These are phyloP conservation scores for Acanthornis magna DNA, from an alignment of 2,797 vertebrate genomes.

Conservation along the genomic window DNA sequence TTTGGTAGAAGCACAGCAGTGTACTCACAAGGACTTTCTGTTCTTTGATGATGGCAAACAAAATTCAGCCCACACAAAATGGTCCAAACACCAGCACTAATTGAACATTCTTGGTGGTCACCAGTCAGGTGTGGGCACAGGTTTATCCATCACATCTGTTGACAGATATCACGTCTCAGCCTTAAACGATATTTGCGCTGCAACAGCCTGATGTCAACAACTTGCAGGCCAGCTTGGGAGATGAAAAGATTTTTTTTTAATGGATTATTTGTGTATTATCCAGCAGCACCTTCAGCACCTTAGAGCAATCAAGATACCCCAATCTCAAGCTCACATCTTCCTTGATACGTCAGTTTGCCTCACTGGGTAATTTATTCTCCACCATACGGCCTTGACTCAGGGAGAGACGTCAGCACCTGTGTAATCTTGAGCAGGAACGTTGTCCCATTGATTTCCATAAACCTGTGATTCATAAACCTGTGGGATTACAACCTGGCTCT, in stretches of 20 bases:
- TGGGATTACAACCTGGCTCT: background rate
- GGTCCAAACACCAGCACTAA: background rate
- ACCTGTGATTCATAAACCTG: background rate
- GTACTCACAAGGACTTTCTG: background rate
- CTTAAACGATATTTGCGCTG: background rate
- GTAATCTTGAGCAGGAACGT: background rate
- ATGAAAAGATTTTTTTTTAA: constrained; percentile 4
- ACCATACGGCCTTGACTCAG: background rate
- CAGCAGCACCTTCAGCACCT: background rate
- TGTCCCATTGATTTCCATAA: background rate
- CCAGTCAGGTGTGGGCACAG: background rate
- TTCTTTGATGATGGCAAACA: background rate
- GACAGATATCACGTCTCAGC: background rate
- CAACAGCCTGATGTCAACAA: background rate
- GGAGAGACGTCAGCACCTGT: background rate
- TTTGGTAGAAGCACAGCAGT: background rate
- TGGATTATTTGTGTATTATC: background rate
- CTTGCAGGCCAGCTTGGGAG: background rate
- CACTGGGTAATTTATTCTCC: background rate
- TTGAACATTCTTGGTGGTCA: background rate
- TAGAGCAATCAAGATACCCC: background rate
- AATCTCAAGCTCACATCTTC: background rate
- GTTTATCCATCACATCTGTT: background rate
- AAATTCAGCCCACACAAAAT: background rate
- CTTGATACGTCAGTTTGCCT: background rate